Base-by-base conservation (phyloP, 2,888 invertebrate genomes). In the Eudemis profundana region DNA sequence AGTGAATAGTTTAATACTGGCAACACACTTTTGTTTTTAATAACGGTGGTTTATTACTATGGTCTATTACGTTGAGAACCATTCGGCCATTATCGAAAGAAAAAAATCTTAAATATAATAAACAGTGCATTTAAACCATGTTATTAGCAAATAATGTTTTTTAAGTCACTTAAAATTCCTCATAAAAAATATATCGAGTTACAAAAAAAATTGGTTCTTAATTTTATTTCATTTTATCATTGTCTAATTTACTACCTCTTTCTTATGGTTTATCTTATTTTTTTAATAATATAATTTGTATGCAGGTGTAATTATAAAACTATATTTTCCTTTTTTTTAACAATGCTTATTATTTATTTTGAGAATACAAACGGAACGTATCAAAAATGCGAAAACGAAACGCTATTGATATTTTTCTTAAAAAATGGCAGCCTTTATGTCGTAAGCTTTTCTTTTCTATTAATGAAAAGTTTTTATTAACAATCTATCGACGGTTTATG, bases 341-440 rank as follows among this genome's bases (percentile, higher is more conserved):
- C n/a, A n/a, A 10, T 8, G 8, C 10, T 33, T 46, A 15, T 36
- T n/a, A 23, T 42, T 44, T 33, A 44, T 44, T 17, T 15, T 17
- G 17, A 46, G 15, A 8, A 15, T 46, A 21, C 21, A 60, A 60
- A 53, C 51, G 59, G 29, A 65, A 65, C 65, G 65, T 60, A 46
- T 38, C 27, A 10, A 40, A 40, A 51, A 60, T 53, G 65, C 59
- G 21, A 47, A 53, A 65, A 65, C 65, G 65, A 65, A 65, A 65
- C 65, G 65, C 38, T 65, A 65, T 65, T 65, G 65, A 66, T 66
- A 61, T 66, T 66, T 64, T 68, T 62, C 73, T 68, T 72, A 79
- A 86, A 87, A 91, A 90, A 92, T 92, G 91, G 91, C 91, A 91
- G 91, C 90, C 89, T 88, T 78, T 79, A 89, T 89, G 89, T 91